phyloP scores from a whole-genome alignment of 2,797 vertebrate species.

The Naso thynnoides region DNA sequence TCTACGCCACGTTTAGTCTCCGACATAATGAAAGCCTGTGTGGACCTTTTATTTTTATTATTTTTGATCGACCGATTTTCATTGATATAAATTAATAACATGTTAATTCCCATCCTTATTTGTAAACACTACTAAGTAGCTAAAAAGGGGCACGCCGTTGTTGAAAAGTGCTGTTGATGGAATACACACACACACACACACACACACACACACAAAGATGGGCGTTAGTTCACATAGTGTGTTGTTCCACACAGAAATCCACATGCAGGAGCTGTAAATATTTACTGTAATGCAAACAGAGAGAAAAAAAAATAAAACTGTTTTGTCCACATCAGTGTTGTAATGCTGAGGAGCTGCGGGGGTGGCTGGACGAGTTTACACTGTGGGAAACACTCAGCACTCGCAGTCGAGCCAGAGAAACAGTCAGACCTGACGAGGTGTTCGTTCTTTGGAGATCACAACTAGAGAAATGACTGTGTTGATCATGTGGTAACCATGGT shows the following conservation, averaged over 20 bases:
- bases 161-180: conserved; percentile 23
- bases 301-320: conserved; percentile 31
- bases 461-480: background rate
- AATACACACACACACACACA: conserved; percentile 1
- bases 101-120: too few relatives aligned
- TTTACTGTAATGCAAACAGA: conserved; percentile 65
- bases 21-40: too few relatives aligned
- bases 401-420: conserved; percentile 10
- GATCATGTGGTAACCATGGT: conserved; percentile 38
- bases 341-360: conserved; percentile 31
- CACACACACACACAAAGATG: conserved; percentile 19
- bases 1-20: too few relatives aligned
- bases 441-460: conserved; percentile 9
- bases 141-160: too few relatives aligned
- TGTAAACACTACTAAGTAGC: background rate
- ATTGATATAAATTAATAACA: too few relatives aligned
- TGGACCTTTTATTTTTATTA: too few relatives aligned
- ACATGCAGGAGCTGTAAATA: conserved; percentile 68
- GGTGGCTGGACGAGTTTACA: conserved; percentile 37
- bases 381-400: conserved; percentile 34
- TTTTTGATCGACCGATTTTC: too few relatives aligned
- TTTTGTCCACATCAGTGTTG: conserved; percentile 43
- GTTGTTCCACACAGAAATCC: conserved; percentile 22
- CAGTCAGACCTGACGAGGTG: conserved; percentile 34
- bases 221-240: conserved; percentile 28